Conservation (phyloP, 2,797 vertebrate genomes). For the Carduelis carduelis region DNA sequence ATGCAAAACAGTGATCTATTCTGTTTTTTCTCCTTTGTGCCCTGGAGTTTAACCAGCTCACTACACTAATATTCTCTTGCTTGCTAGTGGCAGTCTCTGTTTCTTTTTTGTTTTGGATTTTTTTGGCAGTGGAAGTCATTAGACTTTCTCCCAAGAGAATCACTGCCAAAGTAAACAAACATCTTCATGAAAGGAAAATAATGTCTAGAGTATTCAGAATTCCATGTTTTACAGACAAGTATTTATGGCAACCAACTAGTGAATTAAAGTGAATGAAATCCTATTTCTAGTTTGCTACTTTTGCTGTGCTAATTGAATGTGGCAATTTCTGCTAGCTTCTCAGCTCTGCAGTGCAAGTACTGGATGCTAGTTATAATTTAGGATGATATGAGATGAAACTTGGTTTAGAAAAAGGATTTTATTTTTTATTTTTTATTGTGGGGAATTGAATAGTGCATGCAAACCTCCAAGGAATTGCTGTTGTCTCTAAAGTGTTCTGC, state of each 20-base stretch:
- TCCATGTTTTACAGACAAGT: conserved; percentile 14
- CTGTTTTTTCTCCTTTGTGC: not conserved
- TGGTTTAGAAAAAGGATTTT: not conserved
- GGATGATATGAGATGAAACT: not conserved
- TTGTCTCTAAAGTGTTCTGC: conserved; percentile 56
- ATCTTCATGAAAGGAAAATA: conserved; percentile 59
- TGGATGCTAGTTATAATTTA: conserved; percentile 13
- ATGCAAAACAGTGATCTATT: conserved; percentile 7
- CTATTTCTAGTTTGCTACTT: conserved; percentile 34
- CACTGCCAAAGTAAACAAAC: conserved; percentile 63
- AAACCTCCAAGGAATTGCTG: not conserved
- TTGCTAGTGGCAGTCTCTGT: conserved; percentile 44
- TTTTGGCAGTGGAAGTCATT: conserved; percentile 55
- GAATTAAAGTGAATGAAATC: conserved; percentile 46
- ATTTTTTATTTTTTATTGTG: not conserved
- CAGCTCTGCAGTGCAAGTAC: not conserved
- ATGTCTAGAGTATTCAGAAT: conserved; percentile 48
- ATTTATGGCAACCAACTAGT: conserved; percentile 50
- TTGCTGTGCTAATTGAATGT: conserved; percentile 29
- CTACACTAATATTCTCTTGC: conserved; percentile 50
- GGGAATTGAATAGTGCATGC: not conserved
- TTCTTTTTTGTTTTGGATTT: conserved; percentile 29
- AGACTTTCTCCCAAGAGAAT: conserved; percentile 53
- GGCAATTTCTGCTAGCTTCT: conserved; percentile 28
- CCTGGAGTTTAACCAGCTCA: conserved; percentile 34